A percentile compares a stretch with the other conserved stretches of the same genome.
phyloP scores from a whole-genome alignment of 2,113 vertebrate genomes.

The Onychostoma macrolepis region DNA sequence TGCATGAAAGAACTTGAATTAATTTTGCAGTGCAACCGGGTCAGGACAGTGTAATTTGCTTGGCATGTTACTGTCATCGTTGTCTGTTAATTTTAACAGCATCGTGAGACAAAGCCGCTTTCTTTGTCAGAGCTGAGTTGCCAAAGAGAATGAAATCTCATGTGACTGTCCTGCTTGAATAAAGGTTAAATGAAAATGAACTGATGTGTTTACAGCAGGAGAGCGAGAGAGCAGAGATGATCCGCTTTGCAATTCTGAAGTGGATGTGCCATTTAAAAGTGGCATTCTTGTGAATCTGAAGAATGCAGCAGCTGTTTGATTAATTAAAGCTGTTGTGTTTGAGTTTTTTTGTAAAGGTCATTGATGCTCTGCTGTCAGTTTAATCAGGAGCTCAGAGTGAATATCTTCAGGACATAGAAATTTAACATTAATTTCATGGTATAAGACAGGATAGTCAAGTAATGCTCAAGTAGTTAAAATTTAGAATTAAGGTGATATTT shows the following conservation, averaged over 20 bases:
- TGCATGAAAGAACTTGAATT: neutral
- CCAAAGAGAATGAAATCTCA: neutral
- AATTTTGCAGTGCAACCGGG: neutral
- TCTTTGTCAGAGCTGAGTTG: neutral
- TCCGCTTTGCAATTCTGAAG: neutral
- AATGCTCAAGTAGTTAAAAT: neutral
- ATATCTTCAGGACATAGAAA: neutral
- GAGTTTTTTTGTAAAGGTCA: neutral
- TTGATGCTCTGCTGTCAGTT: neutral
- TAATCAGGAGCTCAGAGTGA: neutral
- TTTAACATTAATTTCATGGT: neutral
- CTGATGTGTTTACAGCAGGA: neutral
- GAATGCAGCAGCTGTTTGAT: neutral
- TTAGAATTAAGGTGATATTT: too few species aligned
- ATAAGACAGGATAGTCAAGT: neutral
- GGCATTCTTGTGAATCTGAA: neutral
- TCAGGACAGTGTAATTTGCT: neutral
- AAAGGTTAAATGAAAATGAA: conserved; percentile 24
- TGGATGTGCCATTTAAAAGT: neutral
- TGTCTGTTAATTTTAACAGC: neutral
- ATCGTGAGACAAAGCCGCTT: neutral
- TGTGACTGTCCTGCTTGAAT: neutral
- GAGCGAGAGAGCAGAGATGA: neutral
- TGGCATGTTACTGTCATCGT: neutral
- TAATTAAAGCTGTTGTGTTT: neutral